phyloP scores from a whole-genome alignment of 2,113 vertebrate genomes.

The Chlorocebus sabaeus region DNA sequence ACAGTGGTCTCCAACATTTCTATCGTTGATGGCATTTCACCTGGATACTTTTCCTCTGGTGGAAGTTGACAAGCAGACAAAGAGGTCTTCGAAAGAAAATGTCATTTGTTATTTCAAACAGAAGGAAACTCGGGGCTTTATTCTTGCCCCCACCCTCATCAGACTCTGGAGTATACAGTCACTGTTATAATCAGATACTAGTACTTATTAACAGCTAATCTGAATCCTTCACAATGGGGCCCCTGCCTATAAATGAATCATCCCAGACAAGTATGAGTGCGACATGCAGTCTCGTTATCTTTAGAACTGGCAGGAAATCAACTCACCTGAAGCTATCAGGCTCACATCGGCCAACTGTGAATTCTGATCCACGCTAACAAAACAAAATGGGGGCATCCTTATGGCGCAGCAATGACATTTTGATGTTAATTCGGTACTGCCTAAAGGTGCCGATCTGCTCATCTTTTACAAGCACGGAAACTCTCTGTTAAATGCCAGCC shows the following conservation, averaged over 20 bases:
- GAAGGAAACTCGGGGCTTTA: not conserved
- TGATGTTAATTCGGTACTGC: not conserved
- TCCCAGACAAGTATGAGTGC: slow-evolving; percentile 9
- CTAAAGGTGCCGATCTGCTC: not conserved
- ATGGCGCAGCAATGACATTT: not conserved
- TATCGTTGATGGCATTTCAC: not conserved
- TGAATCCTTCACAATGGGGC: not conserved
- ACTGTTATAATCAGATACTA: not conserved
- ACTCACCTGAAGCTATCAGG: not conserved
- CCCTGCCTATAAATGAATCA: slow-evolving; percentile 48
- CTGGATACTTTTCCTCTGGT: not conserved
- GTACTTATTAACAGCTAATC: slow-evolving; percentile 25
- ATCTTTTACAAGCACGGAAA: not conserved
- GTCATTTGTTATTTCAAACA: not conserved
- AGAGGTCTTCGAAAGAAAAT: not conserved
- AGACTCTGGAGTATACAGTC: not conserved
- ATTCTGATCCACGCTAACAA: not conserved
- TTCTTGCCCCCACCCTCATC: not conserved
- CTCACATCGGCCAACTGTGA: not conserved
- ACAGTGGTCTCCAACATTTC: not conserved
- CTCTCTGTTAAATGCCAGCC: not conserved
- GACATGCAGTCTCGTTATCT: not conserved
- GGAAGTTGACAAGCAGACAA: not conserved
- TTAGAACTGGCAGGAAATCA: not conserved
- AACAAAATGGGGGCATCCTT: not conserved